Conservation (phyloP, 2,113 vertebrate genomes). For the western clawed frog (Xenopus tropicalis) region DNA sequence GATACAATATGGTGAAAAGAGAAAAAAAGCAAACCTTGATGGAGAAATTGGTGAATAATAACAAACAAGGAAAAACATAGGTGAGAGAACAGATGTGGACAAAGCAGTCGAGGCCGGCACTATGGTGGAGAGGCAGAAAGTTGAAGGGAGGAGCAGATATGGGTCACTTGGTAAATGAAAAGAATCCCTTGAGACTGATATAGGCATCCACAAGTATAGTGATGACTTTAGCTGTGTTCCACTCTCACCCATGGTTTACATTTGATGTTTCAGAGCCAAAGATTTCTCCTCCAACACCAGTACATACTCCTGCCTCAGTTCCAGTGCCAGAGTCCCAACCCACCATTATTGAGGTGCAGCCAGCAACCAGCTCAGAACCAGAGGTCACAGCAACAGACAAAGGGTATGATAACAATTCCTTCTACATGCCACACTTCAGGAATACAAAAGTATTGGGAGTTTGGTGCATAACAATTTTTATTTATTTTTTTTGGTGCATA, state of each 20-base stretch:
- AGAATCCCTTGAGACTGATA: neutral
- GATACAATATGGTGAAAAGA: no score
- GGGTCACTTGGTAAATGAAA: neutral
- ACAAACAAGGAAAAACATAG: no score
- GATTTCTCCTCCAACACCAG: neutral
- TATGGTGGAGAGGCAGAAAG: no score
- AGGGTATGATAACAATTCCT: neutral
- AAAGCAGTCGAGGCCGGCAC: no score
- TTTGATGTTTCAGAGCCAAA: neutral
- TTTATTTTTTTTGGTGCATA: no score
- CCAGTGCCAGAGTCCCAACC: neutral
- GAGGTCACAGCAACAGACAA: slow-evolving; percentile 11
- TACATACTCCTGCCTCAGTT: neutral
- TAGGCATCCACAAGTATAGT: no score
- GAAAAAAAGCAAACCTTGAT: no score
- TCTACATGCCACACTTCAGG: neutral
- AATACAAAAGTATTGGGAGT: no score
- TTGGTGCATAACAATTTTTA: no score
- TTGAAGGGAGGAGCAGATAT: no score
- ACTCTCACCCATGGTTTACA: neutral
- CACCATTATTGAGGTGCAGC: neutral
- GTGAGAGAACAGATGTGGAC: neutral
- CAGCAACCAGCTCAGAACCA: neutral
- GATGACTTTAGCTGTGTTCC: no score
- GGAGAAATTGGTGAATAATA: no score